Evolutionary conservation across 2,797 vertebrate species (phyloP), one percentile per base, ranked within the genome.

Genomic region (Oophaga sylvatica): DNA sequence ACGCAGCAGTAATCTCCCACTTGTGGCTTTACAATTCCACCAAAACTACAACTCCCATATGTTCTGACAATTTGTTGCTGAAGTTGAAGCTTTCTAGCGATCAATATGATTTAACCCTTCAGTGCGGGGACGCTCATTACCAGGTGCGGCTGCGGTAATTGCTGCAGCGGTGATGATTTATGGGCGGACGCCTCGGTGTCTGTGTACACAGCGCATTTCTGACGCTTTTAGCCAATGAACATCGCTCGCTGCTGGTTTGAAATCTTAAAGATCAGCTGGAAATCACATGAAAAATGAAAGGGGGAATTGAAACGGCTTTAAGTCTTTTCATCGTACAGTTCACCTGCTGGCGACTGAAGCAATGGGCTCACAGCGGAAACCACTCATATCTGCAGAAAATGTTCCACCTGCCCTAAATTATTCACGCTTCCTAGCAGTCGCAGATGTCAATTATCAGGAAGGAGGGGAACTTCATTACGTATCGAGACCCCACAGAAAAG

Each of bases 331-430:
- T 77, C 63, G 75, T 56, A 41, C 62, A 26, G 86, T 65, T 88
- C 87, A 89, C 87, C 83, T 89, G 87, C 87, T 78, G 79, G 35
- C 48, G 26, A 20, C n/a, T 19, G 59, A 63, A 78, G 62, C 45
- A 16, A 6, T 62, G 35, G 73, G 53, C 68, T 57, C 78, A 26
- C 83, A 81, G 60, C 5, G 70, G 83, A 57, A 71, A 82, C 62
- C 84, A 60, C 78, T 83, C 80, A 68, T 48, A 81, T 87, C 87
- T 79, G 81, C 73, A 29, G 12, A 80, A 81, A 79, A 83, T 29
- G 22, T 78, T 86, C 88, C 88, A 89, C 88, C 88, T 89, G 88
- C 80, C 84, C 80, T 89, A 82, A 86, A 89, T 89, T 83, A 89
- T 89, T 89, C 84, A 86, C 78, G 31, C 77, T 83, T 57, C 70